Evolutionary conservation across 2,797 vertebrate species (phyloP).

Genomic region (Premnoplex brunnescens): DNA sequence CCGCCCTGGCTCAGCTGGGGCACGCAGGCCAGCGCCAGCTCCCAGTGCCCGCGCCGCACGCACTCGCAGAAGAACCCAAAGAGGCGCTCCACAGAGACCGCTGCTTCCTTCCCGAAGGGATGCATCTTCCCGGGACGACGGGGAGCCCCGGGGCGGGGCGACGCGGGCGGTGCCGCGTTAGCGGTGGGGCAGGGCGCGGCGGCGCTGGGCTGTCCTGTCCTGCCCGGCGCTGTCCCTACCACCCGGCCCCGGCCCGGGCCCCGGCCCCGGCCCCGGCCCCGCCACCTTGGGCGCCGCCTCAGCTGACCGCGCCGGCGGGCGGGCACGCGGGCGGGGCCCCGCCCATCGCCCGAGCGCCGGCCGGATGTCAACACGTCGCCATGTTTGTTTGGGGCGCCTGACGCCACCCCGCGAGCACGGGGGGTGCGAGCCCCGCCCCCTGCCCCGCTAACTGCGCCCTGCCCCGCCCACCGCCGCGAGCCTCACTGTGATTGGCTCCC

Average conservation of each 20-base stretch:
- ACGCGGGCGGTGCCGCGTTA: neutral
- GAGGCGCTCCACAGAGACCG: slow-evolving; percentile 83
- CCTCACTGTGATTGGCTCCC: neutral
- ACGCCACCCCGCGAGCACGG: fast-evolving
- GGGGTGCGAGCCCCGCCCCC: neutral
- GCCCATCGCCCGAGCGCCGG: slow-evolving; percentile 41
- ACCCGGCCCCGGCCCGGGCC: neutral
- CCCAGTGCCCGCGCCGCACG: slow-evolving; percentile 86
- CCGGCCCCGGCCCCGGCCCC: neutral
- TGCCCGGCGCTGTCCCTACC: neutral
- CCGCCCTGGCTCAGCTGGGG: slow-evolving; percentile 81
- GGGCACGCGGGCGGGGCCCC: neutral
- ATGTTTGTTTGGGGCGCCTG: neutral
- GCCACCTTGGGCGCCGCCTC: slow-evolving; percentile 70
- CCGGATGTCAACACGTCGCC: neutral
- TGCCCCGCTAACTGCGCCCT: neutral
- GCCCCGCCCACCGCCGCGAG: fast-evolving
- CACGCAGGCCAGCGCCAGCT: slow-evolving; percentile 88
- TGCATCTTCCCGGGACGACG: slow-evolving; percentile 73
- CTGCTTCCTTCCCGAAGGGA: slow-evolving; percentile 85
- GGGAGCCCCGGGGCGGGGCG: neutral
- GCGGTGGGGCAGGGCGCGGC: neutral
- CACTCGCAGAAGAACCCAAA: slow-evolving; percentile 88
- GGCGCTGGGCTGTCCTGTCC: neutral
- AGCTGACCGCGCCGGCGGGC: slow-evolving; percentile 46